Percentiles rank a stretch among this genome's conserved stretches.
phyloP scores from a whole-genome alignment of 2,113 vertebrate species.

The Cyprinodon brontotheroides region DNA sequence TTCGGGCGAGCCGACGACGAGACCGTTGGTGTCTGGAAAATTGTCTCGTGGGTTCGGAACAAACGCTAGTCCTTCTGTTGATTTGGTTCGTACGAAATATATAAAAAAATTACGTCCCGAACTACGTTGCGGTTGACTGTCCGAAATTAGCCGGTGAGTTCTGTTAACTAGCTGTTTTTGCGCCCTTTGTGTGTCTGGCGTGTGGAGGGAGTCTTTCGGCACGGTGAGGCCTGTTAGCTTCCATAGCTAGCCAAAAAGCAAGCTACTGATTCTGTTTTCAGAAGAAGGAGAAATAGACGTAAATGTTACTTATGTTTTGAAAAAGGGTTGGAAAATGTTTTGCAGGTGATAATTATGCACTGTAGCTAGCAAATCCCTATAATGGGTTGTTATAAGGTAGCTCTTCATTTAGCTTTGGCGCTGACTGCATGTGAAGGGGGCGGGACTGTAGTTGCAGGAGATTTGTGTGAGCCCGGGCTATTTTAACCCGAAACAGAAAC shows the following conservation, averaged over 20 bases:
- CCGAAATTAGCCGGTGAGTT: conserved; percentile 67
- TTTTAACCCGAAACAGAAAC: conserved; percentile 1
- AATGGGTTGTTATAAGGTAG: background rate
- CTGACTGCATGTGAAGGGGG: conserved; percentile 74
- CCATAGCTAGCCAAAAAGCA: conserved; percentile 38
- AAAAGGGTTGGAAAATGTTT: background rate
- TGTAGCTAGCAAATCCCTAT: accelerated
- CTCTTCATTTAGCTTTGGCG: conserved; percentile 20
- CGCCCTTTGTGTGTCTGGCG: conserved; percentile 44
- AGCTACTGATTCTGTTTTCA: background rate
- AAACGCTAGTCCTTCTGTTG: conserved; percentile 34
- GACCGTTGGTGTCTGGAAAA: conserved; percentile 74
- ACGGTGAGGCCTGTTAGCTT: conserved; percentile 66
- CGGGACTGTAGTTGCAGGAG: conserved; percentile 57
- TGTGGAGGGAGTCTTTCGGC: conserved; percentile 55
- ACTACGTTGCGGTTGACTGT: conserved; percentile 25
- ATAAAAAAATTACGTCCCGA: conserved; percentile 16
- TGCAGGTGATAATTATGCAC: no score
- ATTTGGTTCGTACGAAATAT: conserved; percentile 25
- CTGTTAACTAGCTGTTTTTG: conserved; percentile 56
- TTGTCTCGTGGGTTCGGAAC: conserved; percentile 68
- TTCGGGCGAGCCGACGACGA: conserved; percentile 76
- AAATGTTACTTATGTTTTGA: accelerated
- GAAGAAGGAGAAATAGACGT: background rate
- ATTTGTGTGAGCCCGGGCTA: conserved; percentile 13